Percentiles rank a stretch among this genome's conserved stretches.
phyloP scores from a whole-genome alignment of 2,113 vertebrate species.

The Fukomys damarensis region DNA sequence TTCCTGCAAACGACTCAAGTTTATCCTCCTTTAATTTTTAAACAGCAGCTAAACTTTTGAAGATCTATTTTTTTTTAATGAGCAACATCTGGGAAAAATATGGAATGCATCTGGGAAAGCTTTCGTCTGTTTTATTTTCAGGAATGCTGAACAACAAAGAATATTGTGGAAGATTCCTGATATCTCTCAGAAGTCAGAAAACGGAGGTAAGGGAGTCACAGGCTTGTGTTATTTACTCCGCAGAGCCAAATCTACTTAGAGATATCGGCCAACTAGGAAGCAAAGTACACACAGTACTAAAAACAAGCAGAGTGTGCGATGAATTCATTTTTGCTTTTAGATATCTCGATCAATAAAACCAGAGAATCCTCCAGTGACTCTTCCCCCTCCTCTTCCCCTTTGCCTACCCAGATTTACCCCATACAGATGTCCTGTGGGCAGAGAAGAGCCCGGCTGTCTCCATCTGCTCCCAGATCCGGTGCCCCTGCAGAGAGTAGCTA shows the following conservation, averaged over 20 bases:
- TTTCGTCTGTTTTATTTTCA: constrained; percentile 79
- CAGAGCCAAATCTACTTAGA: not conserved
- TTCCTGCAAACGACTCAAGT: not conserved
- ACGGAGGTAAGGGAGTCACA: constrained; percentile 91
- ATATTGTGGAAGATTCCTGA: constrained; percentile 99
- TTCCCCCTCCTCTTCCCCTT: not conserved
- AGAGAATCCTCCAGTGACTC: not conserved
- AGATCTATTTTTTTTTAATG: not conserved
- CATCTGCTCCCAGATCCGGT: not conserved
- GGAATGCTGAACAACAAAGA: constrained; percentile 97
- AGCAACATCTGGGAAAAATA: not conserved
- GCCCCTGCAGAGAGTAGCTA: not conserved
- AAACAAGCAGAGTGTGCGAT: not conserved
- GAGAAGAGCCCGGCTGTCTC: not conserved
- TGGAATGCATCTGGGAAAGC: not conserved
- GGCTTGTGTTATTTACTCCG: not conserved
- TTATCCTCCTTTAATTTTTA: not conserved
- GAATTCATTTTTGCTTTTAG: not conserved
- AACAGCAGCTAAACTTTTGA: not conserved
- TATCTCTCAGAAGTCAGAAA: constrained; percentile 98
- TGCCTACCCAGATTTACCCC: not conserved
- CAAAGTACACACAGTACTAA: not conserved
- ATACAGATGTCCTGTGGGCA: not conserved
- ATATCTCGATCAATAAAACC: not conserved
- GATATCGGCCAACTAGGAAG: not conserved